Conservation (phyloP, 1,140 invertebrate genomes). For the Aphelinus atriplicis region DNA sequence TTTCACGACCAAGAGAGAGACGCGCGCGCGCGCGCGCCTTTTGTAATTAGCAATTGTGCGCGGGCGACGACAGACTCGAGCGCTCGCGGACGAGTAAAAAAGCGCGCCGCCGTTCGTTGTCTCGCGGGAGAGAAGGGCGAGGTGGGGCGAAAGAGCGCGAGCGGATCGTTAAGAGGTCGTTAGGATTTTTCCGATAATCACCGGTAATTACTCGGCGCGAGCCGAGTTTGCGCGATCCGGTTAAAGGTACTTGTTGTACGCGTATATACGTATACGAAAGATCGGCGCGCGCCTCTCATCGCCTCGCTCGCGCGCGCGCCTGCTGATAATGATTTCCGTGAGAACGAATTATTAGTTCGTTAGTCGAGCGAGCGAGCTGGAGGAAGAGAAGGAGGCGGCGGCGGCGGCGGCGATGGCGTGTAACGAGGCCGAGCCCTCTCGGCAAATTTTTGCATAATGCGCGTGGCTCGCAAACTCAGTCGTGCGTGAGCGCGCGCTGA, state of each 20-base stretch:
- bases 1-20: not conserved
- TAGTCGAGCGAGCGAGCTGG: conserved; percentile 1
- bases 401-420: conserved; percentile 34
- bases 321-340: conserved; percentile 46
- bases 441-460: conserved; percentile 46
- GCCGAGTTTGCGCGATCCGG: conserved; percentile 11
- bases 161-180: conserved; percentile 16
- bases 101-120: conserved; percentile 1
- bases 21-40: not conserved
- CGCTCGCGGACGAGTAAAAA: not conserved
- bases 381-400: conserved; percentile 19
- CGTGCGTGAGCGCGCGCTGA: conserved; percentile 30
- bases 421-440: conserved; percentile 43
- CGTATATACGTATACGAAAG: not conserved
- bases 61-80: not conserved
- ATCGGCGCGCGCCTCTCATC: not conserved
- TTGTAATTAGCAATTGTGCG: conserved; percentile 19
- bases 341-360: conserved; percentile 49
- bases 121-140: not conserved
- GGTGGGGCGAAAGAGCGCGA: not conserved
- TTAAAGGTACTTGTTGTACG: conserved; percentile 14
- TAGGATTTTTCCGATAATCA: conserved; percentile 35
- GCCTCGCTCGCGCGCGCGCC: not conserved
- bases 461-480: conserved; percentile 41
- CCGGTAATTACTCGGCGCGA: not conserved